Conservation (phyloP, 1,140 invertebrate genomes). For the Gryllus bimaculatus region DNA sequence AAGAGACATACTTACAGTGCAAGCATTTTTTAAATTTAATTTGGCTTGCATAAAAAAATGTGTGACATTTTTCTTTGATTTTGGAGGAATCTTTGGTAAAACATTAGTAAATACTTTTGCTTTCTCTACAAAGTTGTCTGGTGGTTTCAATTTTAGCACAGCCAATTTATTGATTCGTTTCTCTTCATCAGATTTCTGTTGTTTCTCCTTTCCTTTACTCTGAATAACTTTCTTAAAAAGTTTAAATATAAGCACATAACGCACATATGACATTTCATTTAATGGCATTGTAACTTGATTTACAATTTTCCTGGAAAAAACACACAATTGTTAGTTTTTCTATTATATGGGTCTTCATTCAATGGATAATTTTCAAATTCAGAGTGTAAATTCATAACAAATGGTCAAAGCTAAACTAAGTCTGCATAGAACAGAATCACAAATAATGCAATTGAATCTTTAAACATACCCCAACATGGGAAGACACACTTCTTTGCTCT, state of each 20-base stretch:
- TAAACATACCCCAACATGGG: slow-evolving; percentile 25
- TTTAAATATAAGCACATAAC: slow-evolving; percentile 26
- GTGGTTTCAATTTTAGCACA: slow-evolving; percentile 16
- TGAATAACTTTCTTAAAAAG: slow-evolving; percentile 25
- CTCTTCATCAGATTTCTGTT: slow-evolving; percentile 20
- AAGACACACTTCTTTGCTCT: slow-evolving; percentile 25
- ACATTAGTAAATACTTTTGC: slow-evolving; percentile 16
- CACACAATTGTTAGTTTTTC: not conserved
- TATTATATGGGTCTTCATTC: not conserved
- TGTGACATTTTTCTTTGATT: slow-evolving; percentile 20
- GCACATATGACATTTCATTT: slow-evolving; percentile 23
- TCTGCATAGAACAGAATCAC: not conserved
- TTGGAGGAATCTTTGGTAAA: slow-evolving; percentile 20
- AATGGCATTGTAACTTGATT: slow-evolving; percentile 14
- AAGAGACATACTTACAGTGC: slow-evolving; percentile 17
- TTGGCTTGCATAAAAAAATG: slow-evolving; percentile 22
- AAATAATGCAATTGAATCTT: not conserved
- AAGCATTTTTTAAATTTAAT: slow-evolving; percentile 21
- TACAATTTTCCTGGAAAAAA: slow-evolving; percentile 21
- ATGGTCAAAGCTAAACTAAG: not conserved
- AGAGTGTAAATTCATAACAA: not conserved
- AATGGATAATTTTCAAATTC: not conserved
- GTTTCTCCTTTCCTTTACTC: not conserved
- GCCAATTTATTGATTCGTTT: slow-evolving; percentile 23
- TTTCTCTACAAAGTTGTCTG: slow-evolving; percentile 16